Conservation (phyloP, 2,113 vertebrate species). For the Diadophis punctatus region DNA sequence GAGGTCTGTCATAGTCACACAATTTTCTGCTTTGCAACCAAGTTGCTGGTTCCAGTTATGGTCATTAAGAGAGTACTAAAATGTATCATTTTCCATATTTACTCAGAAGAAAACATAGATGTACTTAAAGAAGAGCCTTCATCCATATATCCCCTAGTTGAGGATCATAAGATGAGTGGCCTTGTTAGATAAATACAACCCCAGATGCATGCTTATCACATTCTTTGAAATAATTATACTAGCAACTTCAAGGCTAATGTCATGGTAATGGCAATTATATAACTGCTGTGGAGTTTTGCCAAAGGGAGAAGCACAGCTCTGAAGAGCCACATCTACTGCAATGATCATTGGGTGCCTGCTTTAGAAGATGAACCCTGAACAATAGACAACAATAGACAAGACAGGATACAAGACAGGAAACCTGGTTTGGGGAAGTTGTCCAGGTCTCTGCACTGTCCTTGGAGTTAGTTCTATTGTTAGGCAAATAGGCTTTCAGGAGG, state of each 20-base stretch:
- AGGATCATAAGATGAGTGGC: not conserved
- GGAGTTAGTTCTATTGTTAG: not conserved
- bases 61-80: not conserved
- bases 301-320: not conserved
- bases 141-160: not conserved
- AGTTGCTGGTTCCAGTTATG: not conserved
- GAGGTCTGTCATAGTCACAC: not conserved
- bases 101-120: not conserved
- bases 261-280: not conserved
- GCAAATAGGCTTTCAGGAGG: not conserved
- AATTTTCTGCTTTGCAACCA: not conserved
- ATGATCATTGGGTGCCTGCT: not conserved
- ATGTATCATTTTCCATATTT: not conserved
- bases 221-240: not conserved
- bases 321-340: not conserved
- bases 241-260: not conserved
- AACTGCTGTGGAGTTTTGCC: not conserved
- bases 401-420: not conserved
- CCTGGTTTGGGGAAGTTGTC: not conserved
- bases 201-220: not conserved
- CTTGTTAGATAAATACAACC: not conserved
- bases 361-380: not conserved
- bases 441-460: not conserved
- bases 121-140: not conserved
- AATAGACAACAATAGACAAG: not conserved